These are phyloP conservation scores for Micrasema longulum DNA, from an alignment of 1,140 invertebrate genomes.

Conservation along the genomic window DNA sequence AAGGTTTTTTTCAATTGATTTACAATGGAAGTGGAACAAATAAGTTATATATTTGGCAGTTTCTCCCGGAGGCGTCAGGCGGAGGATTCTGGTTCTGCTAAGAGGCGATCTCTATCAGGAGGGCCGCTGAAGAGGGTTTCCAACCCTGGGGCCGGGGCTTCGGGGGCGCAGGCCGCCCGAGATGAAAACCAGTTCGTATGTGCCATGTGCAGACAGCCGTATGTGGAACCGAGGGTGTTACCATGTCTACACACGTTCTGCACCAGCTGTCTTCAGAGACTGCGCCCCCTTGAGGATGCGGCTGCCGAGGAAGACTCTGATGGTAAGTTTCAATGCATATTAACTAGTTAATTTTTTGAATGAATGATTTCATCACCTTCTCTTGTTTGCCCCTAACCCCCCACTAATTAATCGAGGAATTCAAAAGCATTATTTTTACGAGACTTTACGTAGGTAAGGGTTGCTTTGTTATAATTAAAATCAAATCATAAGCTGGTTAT, in stretches of 20 bases:
- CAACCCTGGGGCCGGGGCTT: constrained; percentile 17
- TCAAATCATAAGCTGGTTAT: too few relatives aligned
- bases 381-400: too few relatives aligned
- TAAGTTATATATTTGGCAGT: constrained; percentile 72
- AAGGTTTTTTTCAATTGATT: constrained; percentile 4
- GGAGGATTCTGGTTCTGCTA: constrained; percentile 58
- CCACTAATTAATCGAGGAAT: too few relatives aligned
- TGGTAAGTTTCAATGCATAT: too few relatives aligned
- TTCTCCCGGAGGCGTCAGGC: constrained; percentile 68
- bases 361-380: too few relatives aligned
- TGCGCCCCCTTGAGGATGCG: constrained; percentile 60
- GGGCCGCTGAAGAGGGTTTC: constrained; percentile 51
- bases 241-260: constrained; percentile 72
- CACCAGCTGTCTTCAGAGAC: constrained; percentile 66
- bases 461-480: too few relatives aligned
- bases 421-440: too few relatives aligned
- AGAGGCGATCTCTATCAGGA: constrained; percentile 64
- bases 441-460: too few relatives aligned
- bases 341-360: too few relatives aligned
- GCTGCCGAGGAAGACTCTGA: constrained; percentile 21
- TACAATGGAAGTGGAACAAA: constrained; percentile 70
- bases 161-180: constrained; percentile 52
- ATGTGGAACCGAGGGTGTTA: constrained; percentile 69
- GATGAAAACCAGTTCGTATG: constrained; percentile 63
- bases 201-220: constrained; percentile 63